These are phyloP conservation scores for Aeoliscus strigatus DNA, from an alignment of 2,797 vertebrate genomes.

Conservation along the genomic window DNA sequence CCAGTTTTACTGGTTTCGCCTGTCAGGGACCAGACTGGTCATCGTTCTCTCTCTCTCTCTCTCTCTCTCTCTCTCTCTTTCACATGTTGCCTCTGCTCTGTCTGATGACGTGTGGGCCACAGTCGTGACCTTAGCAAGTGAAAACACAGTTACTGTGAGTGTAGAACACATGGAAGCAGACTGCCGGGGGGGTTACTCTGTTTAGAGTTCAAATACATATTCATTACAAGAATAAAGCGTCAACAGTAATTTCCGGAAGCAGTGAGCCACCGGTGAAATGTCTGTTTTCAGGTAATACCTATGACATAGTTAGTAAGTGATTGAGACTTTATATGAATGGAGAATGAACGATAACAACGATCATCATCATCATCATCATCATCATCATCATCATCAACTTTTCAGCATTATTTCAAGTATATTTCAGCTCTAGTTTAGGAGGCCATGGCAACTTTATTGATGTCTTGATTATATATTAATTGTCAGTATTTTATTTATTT, in stretches of 20 bases:
- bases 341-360: background rate
- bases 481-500: too few species aligned
- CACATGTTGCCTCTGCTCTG: constrained; percentile 30
- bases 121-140: constrained; percentile 56
- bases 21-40: constrained; percentile 53
- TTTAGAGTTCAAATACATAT: too few species aligned
- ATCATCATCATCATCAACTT: too few species aligned
- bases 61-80: constrained; percentile 57
- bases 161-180: constrained; percentile 51
- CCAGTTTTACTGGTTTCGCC: constrained; percentile 56
- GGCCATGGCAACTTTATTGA: too few species aligned
- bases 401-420: too few species aligned
- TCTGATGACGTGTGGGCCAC: constrained; percentile 41
- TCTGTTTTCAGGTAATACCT: too few species aligned
- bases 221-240: constrained; percentile 5
- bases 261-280: too few species aligned
- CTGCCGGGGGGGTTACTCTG: constrained; percentile 19
- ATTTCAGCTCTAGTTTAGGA: too few species aligned
- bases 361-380: background rate
- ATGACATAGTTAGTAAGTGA: constrained; percentile 2
- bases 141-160: constrained; percentile 59
- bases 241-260: too few species aligned
- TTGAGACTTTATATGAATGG: background rate
- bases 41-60: constrained; percentile 56
- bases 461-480: too few species aligned